A percentile compares a stretch with the other conserved stretches of the same genome.
Evolutionary conservation across 2,113 vertebrate species (phyloP).

Genomic region (rat (Rattus norvegicus)): GRCr8 NC_086019.1:179347001-179347500

Average conservation of each 20-base stretch:
- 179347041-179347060: conserved; percentile 91
- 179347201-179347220: conserved; percentile 61
- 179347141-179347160: conserved; percentile 80
- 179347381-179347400: conserved; percentile 60
- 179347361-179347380: conserved; percentile 56
- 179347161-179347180: conserved; percentile 57
- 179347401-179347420: conserved; percentile 69
- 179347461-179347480: conserved; percentile 70
- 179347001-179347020: conserved; percentile 96
- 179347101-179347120: conserved; percentile 85
- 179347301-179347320: conserved; percentile 68
- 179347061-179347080: conserved; percentile 93
- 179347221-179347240: conserved; percentile 49
- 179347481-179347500: conserved; percentile 60
- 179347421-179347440: conserved; percentile 64
- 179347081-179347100: conserved; percentile 93
- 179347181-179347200: conserved; percentile 61
- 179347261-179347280: conserved; percentile 35
- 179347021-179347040: conserved; percentile 93
- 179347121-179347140: conserved; percentile 85
- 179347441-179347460: conserved; percentile 74
- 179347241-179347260: conserved; percentile 24
- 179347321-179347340: conserved; percentile 61
- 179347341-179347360: conserved; percentile 72
- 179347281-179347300: conserved; percentile 10